Evolutionary conservation across 30 jellyfish, hydroid and myxozoan species (phyloP).

Genomic region (Hydra vulgaris): DNA sequence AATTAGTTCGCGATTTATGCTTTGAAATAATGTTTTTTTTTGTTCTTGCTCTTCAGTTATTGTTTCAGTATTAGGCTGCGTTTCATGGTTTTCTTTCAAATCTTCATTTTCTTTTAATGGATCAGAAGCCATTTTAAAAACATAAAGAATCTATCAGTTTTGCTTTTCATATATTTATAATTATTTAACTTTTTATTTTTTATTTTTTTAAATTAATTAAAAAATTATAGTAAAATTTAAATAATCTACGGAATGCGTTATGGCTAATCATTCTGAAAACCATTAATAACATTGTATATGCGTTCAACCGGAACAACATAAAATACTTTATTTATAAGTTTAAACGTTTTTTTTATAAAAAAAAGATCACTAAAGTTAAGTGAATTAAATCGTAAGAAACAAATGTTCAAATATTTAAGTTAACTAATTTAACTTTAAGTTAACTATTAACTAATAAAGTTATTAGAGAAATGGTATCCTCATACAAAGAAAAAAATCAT

Average conservation of each 20-base stretch:
- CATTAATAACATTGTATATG: background rate
- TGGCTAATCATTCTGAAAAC: background rate
- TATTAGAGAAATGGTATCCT: no score
- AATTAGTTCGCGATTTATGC: constrained; percentile 42
- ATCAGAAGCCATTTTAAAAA: background rate
- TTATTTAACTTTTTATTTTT: no score
- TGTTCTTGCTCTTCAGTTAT: constrained; percentile 19
- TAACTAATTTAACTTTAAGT: no score
- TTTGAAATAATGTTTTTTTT: constrained; percentile 31
- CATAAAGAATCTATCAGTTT: background rate
- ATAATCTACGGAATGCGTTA: background rate
- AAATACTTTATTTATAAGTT: background rate
- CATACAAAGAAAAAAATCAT: no score
- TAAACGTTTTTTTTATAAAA: background rate
- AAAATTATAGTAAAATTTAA: no score
- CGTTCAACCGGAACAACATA: background rate
- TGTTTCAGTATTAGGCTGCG: background rate
- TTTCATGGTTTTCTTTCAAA: background rate
- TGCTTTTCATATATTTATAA: background rate
- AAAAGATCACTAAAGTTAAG: no score
- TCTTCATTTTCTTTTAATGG: background rate
- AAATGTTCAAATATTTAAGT: no score
- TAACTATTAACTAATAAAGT: no score
- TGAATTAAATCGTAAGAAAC: no score
- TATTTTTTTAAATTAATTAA: no score